phyloP scores from a whole-genome alignment of 2,113 vertebrate genomes.

The Pituophis catenifer region DNA sequence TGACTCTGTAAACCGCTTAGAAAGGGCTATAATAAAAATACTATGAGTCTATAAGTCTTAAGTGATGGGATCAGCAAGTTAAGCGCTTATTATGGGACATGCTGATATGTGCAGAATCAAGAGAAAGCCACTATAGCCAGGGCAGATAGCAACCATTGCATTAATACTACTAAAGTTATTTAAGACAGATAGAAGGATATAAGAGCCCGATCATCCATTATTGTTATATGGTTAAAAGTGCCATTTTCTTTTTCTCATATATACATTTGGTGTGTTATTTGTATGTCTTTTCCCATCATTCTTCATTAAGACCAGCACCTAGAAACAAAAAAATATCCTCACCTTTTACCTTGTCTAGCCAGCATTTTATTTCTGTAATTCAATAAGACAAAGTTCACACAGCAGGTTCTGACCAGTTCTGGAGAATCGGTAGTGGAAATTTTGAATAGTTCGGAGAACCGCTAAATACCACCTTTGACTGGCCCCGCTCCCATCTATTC shows the following conservation, averaged over 20 bases:
- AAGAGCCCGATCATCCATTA: neutral
- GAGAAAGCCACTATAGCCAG: neutral
- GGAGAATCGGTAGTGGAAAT: no score
- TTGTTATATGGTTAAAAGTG: neutral
- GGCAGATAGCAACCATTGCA: neutral
- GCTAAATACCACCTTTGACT: no score
- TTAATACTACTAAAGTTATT: neutral
- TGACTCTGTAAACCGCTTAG: no score
- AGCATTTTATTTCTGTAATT: neutral
- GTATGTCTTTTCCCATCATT: neutral
- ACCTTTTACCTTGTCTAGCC: slow-evolving; percentile 48
- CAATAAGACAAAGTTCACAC: rapidly evolving
- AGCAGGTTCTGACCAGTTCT: no score
- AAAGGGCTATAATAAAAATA: no score
- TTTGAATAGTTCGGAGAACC: no score
- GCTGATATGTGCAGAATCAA: neutral
- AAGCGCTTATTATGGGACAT: neutral
- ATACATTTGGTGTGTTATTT: rapidly evolving
- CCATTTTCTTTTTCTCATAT: neutral
- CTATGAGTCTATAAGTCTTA: no score
- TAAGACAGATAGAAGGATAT: neutral
- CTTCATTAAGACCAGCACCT: neutral
- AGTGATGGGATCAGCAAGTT: neutral
- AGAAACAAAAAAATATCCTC: slow-evolving; percentile 65
- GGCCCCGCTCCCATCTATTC: no score